These are phyloP conservation scores for Meloidogyne hapla DNA, from an alignment of 1,140 invertebrate genomes.

Conservation along the genomic window DNA sequence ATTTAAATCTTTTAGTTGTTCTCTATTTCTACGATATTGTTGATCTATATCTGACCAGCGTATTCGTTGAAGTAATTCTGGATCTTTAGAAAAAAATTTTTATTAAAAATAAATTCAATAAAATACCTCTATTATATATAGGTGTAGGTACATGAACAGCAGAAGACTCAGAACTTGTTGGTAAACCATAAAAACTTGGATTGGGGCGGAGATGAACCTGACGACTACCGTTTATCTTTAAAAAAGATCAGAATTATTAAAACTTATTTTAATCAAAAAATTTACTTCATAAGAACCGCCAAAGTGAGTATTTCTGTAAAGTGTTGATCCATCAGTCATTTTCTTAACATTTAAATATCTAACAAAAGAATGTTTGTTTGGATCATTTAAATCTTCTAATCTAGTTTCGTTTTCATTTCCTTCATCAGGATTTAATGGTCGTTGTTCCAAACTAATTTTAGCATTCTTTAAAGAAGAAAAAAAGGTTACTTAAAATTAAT, in stretches of 20 bases:
- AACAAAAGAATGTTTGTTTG: slow-evolving; percentile 52
- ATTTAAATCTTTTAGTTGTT: slow-evolving; percentile 58
- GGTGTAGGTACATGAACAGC: slow-evolving; percentile 63
- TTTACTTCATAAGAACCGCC: slow-evolving; percentile 31
- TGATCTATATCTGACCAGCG: slow-evolving; percentile 63
- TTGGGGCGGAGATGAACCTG: slow-evolving; percentile 47
- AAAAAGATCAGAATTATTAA: too few relatives aligned
- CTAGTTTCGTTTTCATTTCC: slow-evolving; percentile 26
- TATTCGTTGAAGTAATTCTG: slow-evolving; percentile 55
- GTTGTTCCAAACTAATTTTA: slow-evolving; percentile 56
- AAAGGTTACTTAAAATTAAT: too few relatives aligned
- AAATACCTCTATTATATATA: slow-evolving; percentile 59
- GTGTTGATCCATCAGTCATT: slow-evolving; percentile 33
- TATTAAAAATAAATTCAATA: neutral
- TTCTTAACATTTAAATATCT: slow-evolving; percentile 60
- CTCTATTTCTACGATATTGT: slow-evolving; percentile 60
- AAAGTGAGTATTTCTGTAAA: slow-evolving; percentile 45
- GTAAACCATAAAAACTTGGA: slow-evolving; percentile 60
- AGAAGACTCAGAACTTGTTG: slow-evolving; percentile 56
- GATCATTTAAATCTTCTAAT: slow-evolving; percentile 49
- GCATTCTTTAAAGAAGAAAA: too few relatives aligned
- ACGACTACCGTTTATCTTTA: slow-evolving; percentile 42
- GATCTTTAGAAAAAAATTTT: slow-evolving; percentile 40
- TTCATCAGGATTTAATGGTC: slow-evolving; percentile 22
- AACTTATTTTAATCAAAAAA: too few relatives aligned